Conservation (phyloP, 2,113 vertebrate species). For the Saguinus midas region DNA sequence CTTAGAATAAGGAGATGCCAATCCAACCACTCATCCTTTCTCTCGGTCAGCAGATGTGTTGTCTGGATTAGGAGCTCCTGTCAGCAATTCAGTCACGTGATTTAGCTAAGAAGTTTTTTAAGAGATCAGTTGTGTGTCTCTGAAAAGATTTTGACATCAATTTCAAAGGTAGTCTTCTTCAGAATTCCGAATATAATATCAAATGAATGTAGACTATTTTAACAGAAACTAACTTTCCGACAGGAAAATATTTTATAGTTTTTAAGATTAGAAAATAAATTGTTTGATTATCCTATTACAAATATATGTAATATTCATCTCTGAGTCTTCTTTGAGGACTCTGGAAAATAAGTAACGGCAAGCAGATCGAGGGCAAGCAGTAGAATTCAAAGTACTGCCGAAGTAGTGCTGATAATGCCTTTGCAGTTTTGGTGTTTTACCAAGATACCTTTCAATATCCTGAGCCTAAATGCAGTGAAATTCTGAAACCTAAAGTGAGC, state of each 20-base stretch:
- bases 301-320: neutral
- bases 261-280: neutral
- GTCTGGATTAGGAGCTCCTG: slow-evolving; percentile 43
- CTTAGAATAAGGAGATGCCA: slow-evolving; percentile 51
- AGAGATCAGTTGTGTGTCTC: neutral
- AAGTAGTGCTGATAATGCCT: neutral
- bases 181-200: neutral
- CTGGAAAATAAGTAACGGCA: neutral
- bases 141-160: neutral
- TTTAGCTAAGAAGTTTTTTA: neutral
- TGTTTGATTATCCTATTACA: neutral
- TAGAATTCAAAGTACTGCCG: neutral
- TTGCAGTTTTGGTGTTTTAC: neutral
- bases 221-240: slow-evolving; percentile 6
- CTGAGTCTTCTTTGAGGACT: neutral
- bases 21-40: slow-evolving; percentile 24
- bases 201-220: neutral
- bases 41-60: slow-evolving; percentile 53
- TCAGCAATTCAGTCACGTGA: slow-evolving; percentile 22
- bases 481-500: neutral
- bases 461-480: neutral
- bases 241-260: neutral
- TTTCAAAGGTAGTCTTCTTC: slow-evolving; percentile 4
- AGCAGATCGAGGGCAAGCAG: neutral
- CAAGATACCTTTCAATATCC: neutral